Conservation (phyloP, 1,140 invertebrate species). For the Solenopsis fugax region DNA sequence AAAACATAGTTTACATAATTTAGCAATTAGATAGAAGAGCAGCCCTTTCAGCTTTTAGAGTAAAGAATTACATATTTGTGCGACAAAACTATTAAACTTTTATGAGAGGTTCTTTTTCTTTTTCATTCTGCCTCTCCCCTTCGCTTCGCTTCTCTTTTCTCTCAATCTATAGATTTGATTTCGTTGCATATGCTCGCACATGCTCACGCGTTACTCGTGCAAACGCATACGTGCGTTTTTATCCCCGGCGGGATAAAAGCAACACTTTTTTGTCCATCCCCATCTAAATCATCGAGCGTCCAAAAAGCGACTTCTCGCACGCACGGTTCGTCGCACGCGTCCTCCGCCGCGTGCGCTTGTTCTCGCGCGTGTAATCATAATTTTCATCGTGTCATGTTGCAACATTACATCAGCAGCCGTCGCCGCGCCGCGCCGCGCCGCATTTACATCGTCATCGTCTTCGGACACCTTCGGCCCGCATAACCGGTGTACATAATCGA, state of each 20-base stretch:
- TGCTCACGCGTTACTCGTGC: neutral
- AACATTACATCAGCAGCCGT: conserved; percentile 22
- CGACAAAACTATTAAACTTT: neutral
- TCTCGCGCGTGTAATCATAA: conserved; percentile 55
- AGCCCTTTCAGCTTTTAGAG: neutral
- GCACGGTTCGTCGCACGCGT: conserved; percentile 38
- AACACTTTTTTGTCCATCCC: conserved; percentile 25
- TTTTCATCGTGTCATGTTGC: conserved; percentile 54
- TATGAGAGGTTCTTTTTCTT: neutral
- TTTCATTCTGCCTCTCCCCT: neutral
- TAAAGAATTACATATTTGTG: neutral
- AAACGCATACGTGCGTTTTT: conserved; percentile 28
- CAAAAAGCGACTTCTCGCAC: conserved; percentile 29
- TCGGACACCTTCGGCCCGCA: conserved; percentile 61
- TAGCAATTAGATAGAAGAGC: conserved; percentile 11
- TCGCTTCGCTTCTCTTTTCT: neutral
- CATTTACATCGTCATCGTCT: conserved; percentile 50
- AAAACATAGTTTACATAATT: neutral
- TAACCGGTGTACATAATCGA: conserved; percentile 64
- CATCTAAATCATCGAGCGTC: conserved; percentile 34
- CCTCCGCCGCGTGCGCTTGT: conserved; percentile 5
- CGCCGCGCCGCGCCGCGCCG: neutral
- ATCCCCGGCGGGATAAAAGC: conserved; percentile 2
- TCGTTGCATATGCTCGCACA: neutral
- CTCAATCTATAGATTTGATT: neutral